Conservation (phyloP, 2,797 vertebrate species). For the Poecilia velifera region DNA sequence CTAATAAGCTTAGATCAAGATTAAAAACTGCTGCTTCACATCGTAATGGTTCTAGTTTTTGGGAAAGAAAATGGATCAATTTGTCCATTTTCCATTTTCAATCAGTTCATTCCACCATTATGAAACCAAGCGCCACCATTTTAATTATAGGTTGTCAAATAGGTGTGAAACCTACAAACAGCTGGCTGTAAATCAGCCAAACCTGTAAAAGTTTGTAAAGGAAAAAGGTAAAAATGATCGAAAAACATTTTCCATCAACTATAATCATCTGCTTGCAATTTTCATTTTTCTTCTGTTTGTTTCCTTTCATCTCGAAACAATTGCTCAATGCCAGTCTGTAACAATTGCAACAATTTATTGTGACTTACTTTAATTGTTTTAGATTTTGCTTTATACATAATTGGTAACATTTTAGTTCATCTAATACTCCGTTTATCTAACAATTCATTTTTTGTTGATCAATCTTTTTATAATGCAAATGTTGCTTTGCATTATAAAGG, state of each 20-base stretch:
- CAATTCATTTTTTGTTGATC: background rate
- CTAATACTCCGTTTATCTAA: background rate
- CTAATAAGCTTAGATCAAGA: background rate
- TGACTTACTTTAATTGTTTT: background rate
- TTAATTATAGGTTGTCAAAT: background rate
- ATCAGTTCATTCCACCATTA: background rate
- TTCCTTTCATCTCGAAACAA: background rate
- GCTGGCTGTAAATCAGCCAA: background rate
- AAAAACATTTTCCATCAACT: background rate
- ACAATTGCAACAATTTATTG: background rate
- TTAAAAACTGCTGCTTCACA: background rate
- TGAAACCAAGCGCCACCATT: background rate
- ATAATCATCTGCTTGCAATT: background rate
- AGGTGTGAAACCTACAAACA: background rate
- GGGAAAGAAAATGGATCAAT: too few relatives aligned
- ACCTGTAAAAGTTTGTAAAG: background rate
- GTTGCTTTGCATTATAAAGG: background rate
- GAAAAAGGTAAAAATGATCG: background rate
- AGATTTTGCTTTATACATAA: background rate
- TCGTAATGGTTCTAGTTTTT: background rate
- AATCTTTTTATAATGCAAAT: background rate
- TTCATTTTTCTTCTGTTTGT: background rate
- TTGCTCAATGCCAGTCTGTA: background rate
- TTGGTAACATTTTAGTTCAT: background rate
- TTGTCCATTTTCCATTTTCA: background rate